Evolutionary conservation across 2,113 vertebrate genomes (phyloP).

Genomic region (Sminthopsis crassicaudata): DNA sequence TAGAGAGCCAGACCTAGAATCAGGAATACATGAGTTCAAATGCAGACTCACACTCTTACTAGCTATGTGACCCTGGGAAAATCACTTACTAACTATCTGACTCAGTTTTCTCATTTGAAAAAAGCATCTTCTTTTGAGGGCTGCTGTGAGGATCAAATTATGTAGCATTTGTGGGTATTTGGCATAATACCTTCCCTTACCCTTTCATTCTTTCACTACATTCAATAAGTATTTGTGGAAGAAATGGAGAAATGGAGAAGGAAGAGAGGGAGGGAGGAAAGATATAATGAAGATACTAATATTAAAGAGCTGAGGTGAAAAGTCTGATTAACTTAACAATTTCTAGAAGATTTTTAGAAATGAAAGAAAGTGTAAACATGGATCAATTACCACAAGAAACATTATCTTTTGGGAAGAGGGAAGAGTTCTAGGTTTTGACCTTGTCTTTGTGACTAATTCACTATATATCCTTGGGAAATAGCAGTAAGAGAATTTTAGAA

Average conservation of each 20-base stretch:
- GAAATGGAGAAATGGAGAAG: not conserved
- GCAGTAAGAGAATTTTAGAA: too few species aligned
- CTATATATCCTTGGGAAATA: too few species aligned
- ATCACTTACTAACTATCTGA: slow-evolving; percentile 17
- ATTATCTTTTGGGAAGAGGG: not conserved
- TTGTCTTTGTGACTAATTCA: not conserved
- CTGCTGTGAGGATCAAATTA: not conserved
- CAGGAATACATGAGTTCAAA: not conserved
- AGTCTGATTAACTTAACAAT: not conserved
- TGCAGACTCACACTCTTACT: not conserved
- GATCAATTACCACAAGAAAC: not conserved
- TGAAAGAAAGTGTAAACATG: not conserved
- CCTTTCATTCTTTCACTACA: not conserved
- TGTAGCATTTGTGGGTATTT: not conserved
- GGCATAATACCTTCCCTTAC: not conserved
- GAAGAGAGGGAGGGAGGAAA: not conserved
- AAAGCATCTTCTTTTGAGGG: not conserved
- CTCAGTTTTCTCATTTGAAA: slow-evolving; percentile 39
- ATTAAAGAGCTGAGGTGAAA: not conserved
- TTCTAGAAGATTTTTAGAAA: not conserved
- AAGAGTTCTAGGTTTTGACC: not conserved
- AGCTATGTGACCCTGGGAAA: slow-evolving; percentile 29
- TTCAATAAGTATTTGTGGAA: not conserved
- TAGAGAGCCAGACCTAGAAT: not conserved
- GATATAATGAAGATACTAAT: not conserved